Evolutionary conservation across 2,113 vertebrate species (phyloP).

Genomic region (Hiodon alosoides): DNA sequence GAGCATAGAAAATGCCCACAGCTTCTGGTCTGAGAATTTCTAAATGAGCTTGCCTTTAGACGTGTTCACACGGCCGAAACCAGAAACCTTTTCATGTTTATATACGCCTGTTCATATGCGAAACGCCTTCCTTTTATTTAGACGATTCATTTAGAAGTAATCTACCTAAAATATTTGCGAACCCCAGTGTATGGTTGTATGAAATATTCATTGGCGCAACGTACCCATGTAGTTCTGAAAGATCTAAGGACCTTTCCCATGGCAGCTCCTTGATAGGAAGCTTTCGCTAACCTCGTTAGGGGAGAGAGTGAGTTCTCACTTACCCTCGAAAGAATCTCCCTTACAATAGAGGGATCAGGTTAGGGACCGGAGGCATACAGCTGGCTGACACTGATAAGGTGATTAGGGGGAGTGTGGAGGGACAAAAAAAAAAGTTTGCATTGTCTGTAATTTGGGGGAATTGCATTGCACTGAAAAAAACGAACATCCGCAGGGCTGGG

Average conservation of each 20-base stretch:
- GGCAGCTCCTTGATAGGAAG: conserved; percentile 1
- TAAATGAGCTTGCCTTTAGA: background rate
- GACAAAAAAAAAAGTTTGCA: conserved; percentile 10
- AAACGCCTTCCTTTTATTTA: conserved; percentile 1
- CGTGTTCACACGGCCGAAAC: background rate
- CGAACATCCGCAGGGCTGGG: background rate
- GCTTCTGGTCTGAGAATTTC: background rate
- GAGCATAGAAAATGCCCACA: background rate
- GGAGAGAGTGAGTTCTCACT: conserved; percentile 22
- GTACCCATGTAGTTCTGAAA: conserved; percentile 9
- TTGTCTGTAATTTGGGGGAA: conserved; percentile 36
- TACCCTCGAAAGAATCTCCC: conserved; percentile 18
- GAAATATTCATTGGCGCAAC: conserved; percentile 8
- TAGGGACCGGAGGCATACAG: conserved; percentile 28
- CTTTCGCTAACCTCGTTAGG: conserved; percentile 15
- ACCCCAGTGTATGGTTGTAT: conserved; percentile 8
- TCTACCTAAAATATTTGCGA: conserved; percentile 6
- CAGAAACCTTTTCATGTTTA: too few species aligned
- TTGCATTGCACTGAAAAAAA: conserved; percentile 21
- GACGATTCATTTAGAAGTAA: conserved; percentile 2
- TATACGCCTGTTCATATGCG: background rate
- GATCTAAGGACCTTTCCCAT: conserved; percentile 7
- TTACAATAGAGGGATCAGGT: conserved; percentile 21
- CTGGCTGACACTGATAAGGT: conserved; percentile 35
- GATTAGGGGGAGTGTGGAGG: conserved; percentile 25